Evolutionary conservation across 2,113 vertebrate species (phyloP).

Genomic region (Speoplatyrhinus poulsoni): DNA sequence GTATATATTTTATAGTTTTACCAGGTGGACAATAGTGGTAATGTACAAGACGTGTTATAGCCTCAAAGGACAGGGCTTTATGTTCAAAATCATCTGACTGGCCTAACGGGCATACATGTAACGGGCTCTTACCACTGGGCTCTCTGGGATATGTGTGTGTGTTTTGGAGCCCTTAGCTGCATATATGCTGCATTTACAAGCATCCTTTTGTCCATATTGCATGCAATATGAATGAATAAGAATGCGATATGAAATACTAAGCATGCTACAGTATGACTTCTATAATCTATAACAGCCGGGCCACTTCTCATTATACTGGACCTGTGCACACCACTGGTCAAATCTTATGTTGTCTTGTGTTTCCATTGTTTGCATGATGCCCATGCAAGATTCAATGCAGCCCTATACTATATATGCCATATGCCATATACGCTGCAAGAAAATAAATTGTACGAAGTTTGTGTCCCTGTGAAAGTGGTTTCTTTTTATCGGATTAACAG

Average conservation of each 20-base stretch:
- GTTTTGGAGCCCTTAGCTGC: neutral
- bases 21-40: neutral
- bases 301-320: neutral
- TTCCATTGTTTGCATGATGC: neutral
- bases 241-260: neutral
- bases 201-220: too few species aligned
- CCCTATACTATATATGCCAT: neutral
- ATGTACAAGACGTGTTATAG: neutral
- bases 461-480: slow-evolving; percentile 32
- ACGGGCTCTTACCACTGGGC: neutral
- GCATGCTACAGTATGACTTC: neutral
- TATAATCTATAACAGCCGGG: neutral
- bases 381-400: slow-evolving; percentile 9
- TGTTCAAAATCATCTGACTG: slow-evolving; percentile 34
- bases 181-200: too few species aligned
- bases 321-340: too few species aligned
- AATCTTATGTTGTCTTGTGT: neutral
- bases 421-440: slow-evolving; percentile 30
- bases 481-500: slow-evolving; percentile 47
- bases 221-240: neutral
- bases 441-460: slow-evolving; percentile 24
- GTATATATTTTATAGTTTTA: too few species aligned
- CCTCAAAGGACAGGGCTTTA: neutral
- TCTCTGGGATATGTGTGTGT: slow-evolving; percentile 11
- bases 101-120: slow-evolving; percentile 4